Conservation (phyloP, 2,888 invertebrate genomes). For the Pherbina coryleti region DNA sequence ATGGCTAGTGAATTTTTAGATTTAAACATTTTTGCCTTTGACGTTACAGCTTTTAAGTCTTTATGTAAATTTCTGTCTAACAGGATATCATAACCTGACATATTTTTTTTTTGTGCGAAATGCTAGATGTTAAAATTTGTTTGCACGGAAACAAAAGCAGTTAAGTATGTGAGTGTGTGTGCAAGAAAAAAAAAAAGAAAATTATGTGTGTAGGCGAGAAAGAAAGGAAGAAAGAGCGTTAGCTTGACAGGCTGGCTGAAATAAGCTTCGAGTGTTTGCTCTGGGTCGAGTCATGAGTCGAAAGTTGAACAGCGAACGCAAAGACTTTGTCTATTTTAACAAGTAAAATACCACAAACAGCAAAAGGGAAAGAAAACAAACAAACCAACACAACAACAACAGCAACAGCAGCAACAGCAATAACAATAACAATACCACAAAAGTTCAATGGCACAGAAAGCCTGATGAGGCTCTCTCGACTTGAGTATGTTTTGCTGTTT, state of each 20-base stretch:
- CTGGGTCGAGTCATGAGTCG: too few species aligned
- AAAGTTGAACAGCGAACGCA: too few species aligned
- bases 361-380: too few species aligned
- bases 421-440: background rate
- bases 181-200: too few species aligned
- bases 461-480: background rate
- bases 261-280: too few species aligned
- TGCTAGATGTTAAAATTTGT: background rate
- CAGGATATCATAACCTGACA: conserved; percentile 2
- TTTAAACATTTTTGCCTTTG: background rate
- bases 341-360: too few species aligned
- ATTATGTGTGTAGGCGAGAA: background rate
- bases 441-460: conserved; percentile 8
- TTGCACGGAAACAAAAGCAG: background rate
- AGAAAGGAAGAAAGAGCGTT: too few species aligned
- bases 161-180: background rate
- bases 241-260: too few species aligned
- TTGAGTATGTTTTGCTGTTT: too few species aligned
- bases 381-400: background rate
- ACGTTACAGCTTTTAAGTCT: background rate
- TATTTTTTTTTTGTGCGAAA: background rate
- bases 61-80: conserved; percentile 6
- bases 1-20: too few species aligned
- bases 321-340: too few species aligned
- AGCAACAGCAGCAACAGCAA: background rate